Conservation (phyloP, 2,888 invertebrate species). For the Cheilosia scutellata region DNA sequence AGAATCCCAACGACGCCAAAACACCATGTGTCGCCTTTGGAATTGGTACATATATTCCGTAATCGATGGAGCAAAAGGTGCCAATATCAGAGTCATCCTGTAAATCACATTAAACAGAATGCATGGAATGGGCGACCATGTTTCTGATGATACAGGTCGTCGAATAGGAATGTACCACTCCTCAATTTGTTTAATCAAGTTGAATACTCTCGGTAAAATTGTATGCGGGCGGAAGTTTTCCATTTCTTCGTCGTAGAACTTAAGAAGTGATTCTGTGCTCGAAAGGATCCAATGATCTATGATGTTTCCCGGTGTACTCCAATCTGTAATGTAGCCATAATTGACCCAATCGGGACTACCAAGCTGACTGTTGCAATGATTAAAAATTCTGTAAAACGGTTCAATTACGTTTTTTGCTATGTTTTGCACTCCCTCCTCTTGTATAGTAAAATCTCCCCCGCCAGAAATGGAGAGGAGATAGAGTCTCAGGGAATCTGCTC, state of each 20-base stretch:
- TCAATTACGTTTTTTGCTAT: slow-evolving; percentile 96
- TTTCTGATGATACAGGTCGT: slow-evolving; percentile 87
- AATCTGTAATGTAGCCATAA: slow-evolving; percentile 77
- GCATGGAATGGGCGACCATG: neutral
- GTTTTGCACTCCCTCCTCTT: slow-evolving; percentile 96
- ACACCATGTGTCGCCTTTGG: slow-evolving; percentile 3
- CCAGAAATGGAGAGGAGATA: slow-evolving; percentile 92
- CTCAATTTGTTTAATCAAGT: slow-evolving; percentile 96
- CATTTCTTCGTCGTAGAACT: slow-evolving; percentile 95
- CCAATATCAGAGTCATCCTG: slow-evolving; percentile 88
- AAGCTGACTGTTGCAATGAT: slow-evolving; percentile 77
- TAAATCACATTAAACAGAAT: slow-evolving; percentile 57
- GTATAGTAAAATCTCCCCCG: slow-evolving; percentile 95
- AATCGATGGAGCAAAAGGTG: slow-evolving; percentile 97
- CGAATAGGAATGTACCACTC: slow-evolving; percentile 99
- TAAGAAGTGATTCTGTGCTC: slow-evolving; percentile 94
- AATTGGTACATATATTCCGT: slow-evolving; percentile 95
- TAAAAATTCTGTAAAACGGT: slow-evolving; percentile 92
- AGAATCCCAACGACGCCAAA: slow-evolving; percentile 86
- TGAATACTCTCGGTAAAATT: slow-evolving; percentile 93
- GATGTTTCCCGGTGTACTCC: slow-evolving; percentile 82
- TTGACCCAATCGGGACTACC: slow-evolving; percentile 84
- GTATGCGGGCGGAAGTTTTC: slow-evolving; percentile 95
- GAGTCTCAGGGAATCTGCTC: slow-evolving; percentile 96
- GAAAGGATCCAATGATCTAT: slow-evolving; percentile 98